Evolutionary conservation across 2,113 vertebrate species (phyloP), one percentile per base, ranked within the genome.

Genomic region (Dipodomys stephensi): DNA sequence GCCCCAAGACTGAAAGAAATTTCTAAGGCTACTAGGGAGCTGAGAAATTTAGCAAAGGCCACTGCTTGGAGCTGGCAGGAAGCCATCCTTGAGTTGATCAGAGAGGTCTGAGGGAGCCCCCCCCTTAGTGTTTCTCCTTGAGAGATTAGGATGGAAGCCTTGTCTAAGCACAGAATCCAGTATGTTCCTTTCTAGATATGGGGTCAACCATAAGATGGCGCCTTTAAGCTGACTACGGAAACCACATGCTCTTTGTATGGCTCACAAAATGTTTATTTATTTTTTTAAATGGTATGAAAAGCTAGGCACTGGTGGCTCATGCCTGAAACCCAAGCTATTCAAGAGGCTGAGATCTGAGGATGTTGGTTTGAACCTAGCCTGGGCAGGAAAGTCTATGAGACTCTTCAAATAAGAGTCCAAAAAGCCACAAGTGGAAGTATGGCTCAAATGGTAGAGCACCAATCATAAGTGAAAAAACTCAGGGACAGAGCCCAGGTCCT

Each of bases 11-110:
- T 68, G 11, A 4, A 19, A 27, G 88, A 2, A 32, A 92, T 88
- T 90, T 94, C 90, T 72, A 97, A 96, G 73, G 91, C 83, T 79
- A 69, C 84, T 88, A 18, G 4, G 1, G 8, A 81, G 7, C 23
- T 72, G 74, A 87, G 81, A 18, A 32, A 44, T 91, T 85, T 95
- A 85, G 80, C 89, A 1, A 93, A 82, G 60, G 49, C 39, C 84
- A 57, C 0, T 49, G 87, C 64, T 88, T 35, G n/a, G 83, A 81
- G 23, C 57, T 46, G 30, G 53, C 16, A 80, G 0, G 7, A 83
- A 60, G 22, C 91, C 82, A n/a, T 32, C 19, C 85, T 22, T 1
- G 79, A n/a, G 60, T 53, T 28, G 49, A 90, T 85, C 23, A 1
- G 39, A 27, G 35, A 62, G 4, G 22, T 44, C 69, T 46, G 78